A percentile compares a stretch with the other conserved stretches of the same genome.
Evolutionary conservation across 2,888 invertebrate genomes (phyloP).

Genomic region (Lasioglossum lativentre): DNA sequence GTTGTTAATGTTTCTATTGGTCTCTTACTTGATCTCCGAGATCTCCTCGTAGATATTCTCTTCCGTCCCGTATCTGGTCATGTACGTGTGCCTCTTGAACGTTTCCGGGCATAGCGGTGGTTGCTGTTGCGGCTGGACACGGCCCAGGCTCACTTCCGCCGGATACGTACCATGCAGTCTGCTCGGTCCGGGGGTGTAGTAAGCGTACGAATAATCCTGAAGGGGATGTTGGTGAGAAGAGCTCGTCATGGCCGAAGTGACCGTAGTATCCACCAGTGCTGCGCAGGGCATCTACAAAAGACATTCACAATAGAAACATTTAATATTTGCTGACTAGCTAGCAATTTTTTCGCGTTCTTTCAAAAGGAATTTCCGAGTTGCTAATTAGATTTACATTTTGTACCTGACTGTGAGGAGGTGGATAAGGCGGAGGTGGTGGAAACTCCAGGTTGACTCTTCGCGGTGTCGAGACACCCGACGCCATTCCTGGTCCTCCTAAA

Average conservation of each 20-base stretch:
- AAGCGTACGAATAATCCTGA: conserved; percentile 93
- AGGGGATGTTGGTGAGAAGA: conserved; percentile 68
- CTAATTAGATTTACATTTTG: background rate
- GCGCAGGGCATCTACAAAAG: conserved; percentile 60
- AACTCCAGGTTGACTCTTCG: conserved; percentile 87
- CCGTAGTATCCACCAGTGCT: conserved; percentile 63
- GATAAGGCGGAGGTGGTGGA: conserved; percentile 91
- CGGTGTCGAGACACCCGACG: conserved; percentile 76
- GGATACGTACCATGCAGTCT: conserved; percentile 89
- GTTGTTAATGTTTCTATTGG: background rate
- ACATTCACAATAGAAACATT: background rate
- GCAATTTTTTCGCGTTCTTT: background rate
- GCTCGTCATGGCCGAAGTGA: conserved; percentile 58
- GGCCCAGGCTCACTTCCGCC: conserved; percentile 84
- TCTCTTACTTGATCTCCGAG: conserved; percentile 86
- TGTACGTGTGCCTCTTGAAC: conserved; percentile 89
- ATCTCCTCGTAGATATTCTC: conserved; percentile 94
- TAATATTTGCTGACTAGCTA: background rate
- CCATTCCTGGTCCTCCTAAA: conserved; percentile 77
- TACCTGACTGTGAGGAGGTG: conserved; percentile 85
- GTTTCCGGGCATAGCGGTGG: conserved; percentile 69
- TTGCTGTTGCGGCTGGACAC: conserved; percentile 81
- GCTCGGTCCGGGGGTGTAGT: conserved; percentile 90
- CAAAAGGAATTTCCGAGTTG: background rate
- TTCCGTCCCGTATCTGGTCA: conserved; percentile 93